Conservation (phyloP, 2,888 invertebrate genomes). For the Smittia aterrima region DNA sequence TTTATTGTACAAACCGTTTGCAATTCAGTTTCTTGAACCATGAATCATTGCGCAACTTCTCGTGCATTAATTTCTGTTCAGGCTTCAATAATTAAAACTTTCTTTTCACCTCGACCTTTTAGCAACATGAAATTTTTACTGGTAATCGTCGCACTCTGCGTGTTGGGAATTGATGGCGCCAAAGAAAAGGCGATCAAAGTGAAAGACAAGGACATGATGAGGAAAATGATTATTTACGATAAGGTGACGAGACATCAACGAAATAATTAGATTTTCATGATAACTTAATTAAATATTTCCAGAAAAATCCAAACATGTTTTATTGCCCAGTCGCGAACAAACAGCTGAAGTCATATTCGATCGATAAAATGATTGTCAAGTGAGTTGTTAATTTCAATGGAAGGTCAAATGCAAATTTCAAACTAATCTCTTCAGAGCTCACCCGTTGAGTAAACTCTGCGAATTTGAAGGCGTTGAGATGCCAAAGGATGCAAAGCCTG, state of each 20-base stretch:
- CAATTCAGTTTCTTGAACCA: not conserved
- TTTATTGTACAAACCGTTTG: not conserved
- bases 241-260: slow-evolving; percentile 50
- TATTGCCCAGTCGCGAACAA: slow-evolving; percentile 69
- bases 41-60: not conserved
- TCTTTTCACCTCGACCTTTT: not conserved
- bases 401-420: not conserved
- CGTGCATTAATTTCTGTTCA: no score
- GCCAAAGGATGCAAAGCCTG: slow-evolving; percentile 72
- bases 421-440: slow-evolving; percentile 54
- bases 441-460: slow-evolving; percentile 68
- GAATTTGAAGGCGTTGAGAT: slow-evolving; percentile 69
- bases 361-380: slow-evolving; percentile 71
- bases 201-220: slow-evolving; percentile 67
- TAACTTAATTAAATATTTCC: not conserved
- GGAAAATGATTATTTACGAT: slow-evolving; percentile 75
- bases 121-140: slow-evolving; percentile 3
- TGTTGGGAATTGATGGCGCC: not conserved
- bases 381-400: slow-evolving; percentile 47
- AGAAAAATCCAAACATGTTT: slow-evolving; percentile 72
- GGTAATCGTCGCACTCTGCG: not conserved
- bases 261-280: not conserved
- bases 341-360: slow-evolving; percentile 61
- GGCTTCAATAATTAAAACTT: slow-evolving; percentile 2
- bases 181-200: slow-evolving; percentile 47